Evolutionary conservation across 2,888 invertebrate genomes (phyloP).

Genomic region (Catocala sponsa): DNA sequence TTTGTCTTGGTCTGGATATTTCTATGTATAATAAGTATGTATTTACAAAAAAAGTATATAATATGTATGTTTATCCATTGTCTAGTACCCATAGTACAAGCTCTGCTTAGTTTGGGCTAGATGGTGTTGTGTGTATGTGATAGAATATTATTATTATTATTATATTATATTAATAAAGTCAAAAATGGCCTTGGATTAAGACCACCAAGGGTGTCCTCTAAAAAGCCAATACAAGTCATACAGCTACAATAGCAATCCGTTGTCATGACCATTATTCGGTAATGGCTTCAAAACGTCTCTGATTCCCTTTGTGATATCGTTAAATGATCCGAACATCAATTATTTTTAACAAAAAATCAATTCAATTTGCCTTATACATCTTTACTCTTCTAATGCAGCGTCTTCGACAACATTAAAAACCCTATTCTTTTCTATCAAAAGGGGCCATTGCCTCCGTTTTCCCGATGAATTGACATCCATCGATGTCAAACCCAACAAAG

Average conservation of each 20-base stretch:
- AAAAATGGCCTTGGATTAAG: no score
- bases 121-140: no score
- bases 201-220: no score
- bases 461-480: conserved; percentile 74
- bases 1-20: no score
- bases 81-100: no score
- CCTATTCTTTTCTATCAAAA: conserved; percentile 62
- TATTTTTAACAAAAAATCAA: conserved; percentile 46
- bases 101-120: no score
- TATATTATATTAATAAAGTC: no score
- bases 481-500: conserved; percentile 69
- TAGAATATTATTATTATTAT: no score
- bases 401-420: conserved; percentile 59
- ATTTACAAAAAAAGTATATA: no score
- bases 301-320: conserved; percentile 41
- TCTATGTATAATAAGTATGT: no score
- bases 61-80: no score
- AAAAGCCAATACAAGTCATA: conserved; percentile 11
- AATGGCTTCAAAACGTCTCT: conserved; percentile 26
- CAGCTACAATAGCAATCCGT: conserved; percentile 7
- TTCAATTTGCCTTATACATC: conserved; percentile 47
- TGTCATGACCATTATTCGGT: conserved; percentile 18
- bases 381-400: conserved; percentile 43
- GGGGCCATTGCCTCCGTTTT: conserved; percentile 67
- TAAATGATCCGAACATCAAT: conserved; percentile 48